Conservation (phyloP, 2,888 invertebrate genomes). For the Chrysomela aeneicollis region DNA sequence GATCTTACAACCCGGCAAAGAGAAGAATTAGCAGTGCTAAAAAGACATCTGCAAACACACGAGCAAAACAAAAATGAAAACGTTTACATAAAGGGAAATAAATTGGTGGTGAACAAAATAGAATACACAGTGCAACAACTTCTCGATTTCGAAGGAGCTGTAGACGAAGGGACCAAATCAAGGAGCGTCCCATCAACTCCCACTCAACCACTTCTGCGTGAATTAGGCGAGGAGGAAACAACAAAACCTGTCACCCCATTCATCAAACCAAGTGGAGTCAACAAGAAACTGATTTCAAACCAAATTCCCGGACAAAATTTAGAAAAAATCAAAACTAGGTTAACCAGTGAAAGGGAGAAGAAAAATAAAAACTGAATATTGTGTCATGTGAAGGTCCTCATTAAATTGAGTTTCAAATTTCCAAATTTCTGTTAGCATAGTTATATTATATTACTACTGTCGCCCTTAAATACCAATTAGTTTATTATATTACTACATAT, state of each 20-base stretch:
- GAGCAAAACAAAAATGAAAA: not conserved
- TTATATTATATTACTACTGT: no score
- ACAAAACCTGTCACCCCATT: not conserved
- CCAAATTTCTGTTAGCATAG: no score
- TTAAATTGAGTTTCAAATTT: no score
- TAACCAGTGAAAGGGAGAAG: not conserved
- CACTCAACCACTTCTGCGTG: not conserved
- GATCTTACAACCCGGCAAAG: not conserved
- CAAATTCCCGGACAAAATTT: not conserved
- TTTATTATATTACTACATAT: no score
- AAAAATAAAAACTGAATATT: no score
- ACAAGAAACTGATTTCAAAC: not conserved
- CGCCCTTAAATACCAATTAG: no score
- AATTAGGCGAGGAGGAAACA: not conserved
- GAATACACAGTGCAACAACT: slow-evolving; percentile 1
- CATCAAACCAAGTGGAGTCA: not conserved
- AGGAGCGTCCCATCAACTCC: not conserved
- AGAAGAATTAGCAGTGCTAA: not conserved
- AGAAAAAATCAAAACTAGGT: slow-evolving; percentile 2
- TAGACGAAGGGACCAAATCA: not conserved
- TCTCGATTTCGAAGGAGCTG: not conserved
- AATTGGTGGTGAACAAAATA: slow-evolving; percentile 1
- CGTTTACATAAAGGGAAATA: not conserved
- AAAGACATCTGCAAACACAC: no score
- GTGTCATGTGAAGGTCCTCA: no score